phyloP scores from a whole-genome alignment of 1,140 invertebrate species.

The Bombus huntii region DNA sequence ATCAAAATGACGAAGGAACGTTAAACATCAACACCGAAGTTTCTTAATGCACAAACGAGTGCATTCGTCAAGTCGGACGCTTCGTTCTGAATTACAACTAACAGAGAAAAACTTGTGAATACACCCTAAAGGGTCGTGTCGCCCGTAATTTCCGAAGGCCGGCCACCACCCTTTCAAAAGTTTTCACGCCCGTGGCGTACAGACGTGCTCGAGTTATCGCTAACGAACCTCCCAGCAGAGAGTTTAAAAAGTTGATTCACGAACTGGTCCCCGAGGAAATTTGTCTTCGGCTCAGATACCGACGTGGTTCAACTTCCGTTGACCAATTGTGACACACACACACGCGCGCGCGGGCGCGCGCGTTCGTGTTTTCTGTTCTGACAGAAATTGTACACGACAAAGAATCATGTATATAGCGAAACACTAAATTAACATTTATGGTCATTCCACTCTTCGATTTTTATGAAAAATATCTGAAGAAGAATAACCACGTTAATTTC shows the following conservation, averaged over 20 bases:
- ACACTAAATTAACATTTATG: background rate
- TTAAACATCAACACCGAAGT: conserved; percentile 1
- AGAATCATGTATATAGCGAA: no score
- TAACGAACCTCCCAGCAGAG: conserved; percentile 67
- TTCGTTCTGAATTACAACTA: conserved; percentile 36
- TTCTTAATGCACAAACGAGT: conserved; percentile 22
- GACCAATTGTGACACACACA: conserved; percentile 50
- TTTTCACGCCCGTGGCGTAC: conserved; percentile 52
- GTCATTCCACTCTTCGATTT: background rate
- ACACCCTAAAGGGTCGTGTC: conserved; percentile 38
- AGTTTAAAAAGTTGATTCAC: conserved; percentile 73
- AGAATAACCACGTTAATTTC: background rate
- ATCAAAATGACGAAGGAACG: background rate
- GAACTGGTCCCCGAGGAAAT: conserved; percentile 71
- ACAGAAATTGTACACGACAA: background rate
- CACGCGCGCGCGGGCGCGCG: background rate
- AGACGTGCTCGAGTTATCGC: conserved; percentile 67
- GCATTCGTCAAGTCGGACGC: conserved; percentile 6
- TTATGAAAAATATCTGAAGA: background rate
- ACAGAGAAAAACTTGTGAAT: conserved; percentile 47
- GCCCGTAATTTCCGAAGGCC: conserved; percentile 57
- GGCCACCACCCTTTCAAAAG: conserved; percentile 51
- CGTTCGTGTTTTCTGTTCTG: background rate
- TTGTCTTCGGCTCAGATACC: conserved; percentile 55
- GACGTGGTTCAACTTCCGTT: conserved; percentile 13